Evolutionary conservation across 2,888 invertebrate species (phyloP).

Genomic region (Magallana nippona): DNA sequence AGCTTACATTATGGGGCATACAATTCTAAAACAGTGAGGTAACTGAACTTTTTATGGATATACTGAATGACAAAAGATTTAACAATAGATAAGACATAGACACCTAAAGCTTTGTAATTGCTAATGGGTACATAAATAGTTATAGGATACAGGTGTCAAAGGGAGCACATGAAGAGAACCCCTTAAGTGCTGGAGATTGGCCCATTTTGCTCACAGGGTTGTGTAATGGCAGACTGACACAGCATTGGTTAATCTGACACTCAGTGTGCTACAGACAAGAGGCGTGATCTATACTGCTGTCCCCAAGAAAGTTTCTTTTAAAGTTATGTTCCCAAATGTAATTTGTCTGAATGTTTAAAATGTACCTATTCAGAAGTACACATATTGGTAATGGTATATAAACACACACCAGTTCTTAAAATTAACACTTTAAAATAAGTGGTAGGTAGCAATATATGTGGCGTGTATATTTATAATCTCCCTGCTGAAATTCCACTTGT

Average conservation of each 20-base stretch:
- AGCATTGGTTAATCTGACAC: constrained; percentile 6
- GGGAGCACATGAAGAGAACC: background rate
- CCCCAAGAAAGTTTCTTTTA: constrained; percentile 4
- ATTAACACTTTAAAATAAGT: no score
- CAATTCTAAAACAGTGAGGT: background rate
- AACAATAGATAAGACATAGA: background rate
- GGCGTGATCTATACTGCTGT: background rate
- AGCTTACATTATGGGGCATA: background rate
- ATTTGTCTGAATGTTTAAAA: constrained; percentile 2
- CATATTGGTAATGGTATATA: background rate
- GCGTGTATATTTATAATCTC: background rate
- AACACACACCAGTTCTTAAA: background rate
- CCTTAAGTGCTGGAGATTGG: background rate
- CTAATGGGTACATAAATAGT: background rate
- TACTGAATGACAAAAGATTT: constrained; percentile 2
- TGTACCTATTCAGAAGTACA: background rate
- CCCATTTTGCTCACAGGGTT: background rate
- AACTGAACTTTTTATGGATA: background rate
- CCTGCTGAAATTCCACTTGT: constrained; percentile 21
- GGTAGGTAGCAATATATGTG: background rate
- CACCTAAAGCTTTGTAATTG: background rate
- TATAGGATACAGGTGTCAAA: background rate
- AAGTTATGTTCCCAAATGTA: background rate
- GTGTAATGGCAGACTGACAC: constrained; percentile 27
- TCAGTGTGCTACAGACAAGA: background rate